These are phyloP conservation scores for Diceros bicornis DNA, from an alignment of 2,797 vertebrate species.

Conservation along the genomic window DNA sequence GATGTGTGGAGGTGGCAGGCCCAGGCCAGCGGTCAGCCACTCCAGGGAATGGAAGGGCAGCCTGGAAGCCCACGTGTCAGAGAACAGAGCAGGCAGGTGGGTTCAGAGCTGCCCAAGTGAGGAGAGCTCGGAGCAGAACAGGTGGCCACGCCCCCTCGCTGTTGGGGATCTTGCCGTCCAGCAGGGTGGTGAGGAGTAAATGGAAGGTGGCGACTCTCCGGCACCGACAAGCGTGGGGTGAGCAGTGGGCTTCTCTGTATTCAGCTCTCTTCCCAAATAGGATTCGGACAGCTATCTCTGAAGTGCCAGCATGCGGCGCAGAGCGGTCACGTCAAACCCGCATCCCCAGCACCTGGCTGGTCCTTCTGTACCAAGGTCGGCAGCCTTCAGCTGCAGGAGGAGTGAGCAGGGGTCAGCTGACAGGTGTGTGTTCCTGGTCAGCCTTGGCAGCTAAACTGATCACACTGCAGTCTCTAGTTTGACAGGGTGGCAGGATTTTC, in stretches of 20 bases:
- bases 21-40: neutral
- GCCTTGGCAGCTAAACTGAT: neutral
- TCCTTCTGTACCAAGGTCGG: neutral
- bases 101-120: neutral
- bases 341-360: accelerated
- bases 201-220: neutral
- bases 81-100: neutral
- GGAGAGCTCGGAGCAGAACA: neutral
- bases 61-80: neutral
- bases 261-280: neutral
- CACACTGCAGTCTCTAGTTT: neutral
- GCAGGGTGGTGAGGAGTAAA: too few species aligned
- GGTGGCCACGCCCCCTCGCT: accelerated
- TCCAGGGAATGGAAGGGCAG: accelerated
- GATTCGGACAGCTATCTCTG: neutral
- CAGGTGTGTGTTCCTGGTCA: too few species aligned
- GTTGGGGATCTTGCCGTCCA: neutral
- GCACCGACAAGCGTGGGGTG: neutral
- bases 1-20: neutral
- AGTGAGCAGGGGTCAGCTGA: neutral
- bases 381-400: accelerated
- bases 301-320: neutral
- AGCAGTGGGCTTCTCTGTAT: neutral
- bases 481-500: neutral
- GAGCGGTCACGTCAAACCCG: too few species aligned